Conservation (phyloP, 2,888 invertebrate genomes). For the Seira sanloemensis region DNA sequence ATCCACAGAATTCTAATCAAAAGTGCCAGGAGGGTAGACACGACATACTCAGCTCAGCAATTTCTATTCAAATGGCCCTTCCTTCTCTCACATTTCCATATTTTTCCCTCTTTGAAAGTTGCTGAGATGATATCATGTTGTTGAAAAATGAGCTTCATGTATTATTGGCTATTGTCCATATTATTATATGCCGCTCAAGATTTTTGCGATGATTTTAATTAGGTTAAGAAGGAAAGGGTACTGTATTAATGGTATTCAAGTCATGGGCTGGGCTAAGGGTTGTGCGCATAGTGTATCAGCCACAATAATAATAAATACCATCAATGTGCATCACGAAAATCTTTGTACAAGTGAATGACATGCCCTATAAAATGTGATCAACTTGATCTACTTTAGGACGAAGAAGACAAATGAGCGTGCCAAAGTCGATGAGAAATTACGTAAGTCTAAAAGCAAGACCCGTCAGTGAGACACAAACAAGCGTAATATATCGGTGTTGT, state of each 20-base stretch:
- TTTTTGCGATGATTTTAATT: constrained; percentile 43
- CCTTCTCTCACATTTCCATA: neutral
- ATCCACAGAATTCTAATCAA: neutral
- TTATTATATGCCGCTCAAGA: constrained; percentile 26
- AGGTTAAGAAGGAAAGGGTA: constrained; percentile 52
- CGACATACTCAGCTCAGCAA: too few species aligned
- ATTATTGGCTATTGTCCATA: too few species aligned
- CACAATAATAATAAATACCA: neutral
- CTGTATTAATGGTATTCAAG: constrained; percentile 14
- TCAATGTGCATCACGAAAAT: constrained; percentile 7
- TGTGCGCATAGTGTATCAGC: neutral
- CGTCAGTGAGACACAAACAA: too few species aligned
- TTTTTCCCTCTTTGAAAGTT: too few species aligned
- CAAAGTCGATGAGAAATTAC: constrained; percentile 10
- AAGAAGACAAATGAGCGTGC: constrained; percentile 25
- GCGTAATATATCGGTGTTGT: neutral
- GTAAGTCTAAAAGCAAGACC: constrained; percentile 32
- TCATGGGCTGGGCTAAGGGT: constrained; percentile 51
- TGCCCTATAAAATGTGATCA: constrained; percentile 57
- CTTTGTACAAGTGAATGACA: constrained; percentile 22
- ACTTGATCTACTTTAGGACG: constrained; percentile 53
- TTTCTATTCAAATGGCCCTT: constrained; percentile 23
- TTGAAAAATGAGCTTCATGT: neutral
- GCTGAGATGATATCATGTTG: too few species aligned
- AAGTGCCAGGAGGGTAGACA: constrained; percentile 7